Evolutionary conservation across 2,113 vertebrate genomes (phyloP).

Genomic region (Barbus barbus): DNA sequence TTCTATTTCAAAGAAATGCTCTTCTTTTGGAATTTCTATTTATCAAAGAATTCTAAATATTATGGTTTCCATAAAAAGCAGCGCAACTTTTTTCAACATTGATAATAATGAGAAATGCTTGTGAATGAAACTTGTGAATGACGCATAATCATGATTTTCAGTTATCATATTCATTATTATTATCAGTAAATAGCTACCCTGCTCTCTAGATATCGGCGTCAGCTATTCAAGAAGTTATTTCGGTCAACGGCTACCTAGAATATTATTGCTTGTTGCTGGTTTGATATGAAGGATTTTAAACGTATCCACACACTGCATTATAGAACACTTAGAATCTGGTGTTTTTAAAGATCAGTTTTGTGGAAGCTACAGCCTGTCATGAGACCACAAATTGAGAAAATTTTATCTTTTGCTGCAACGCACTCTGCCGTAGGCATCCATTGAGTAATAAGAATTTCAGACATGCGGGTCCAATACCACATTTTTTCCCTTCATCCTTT

Average conservation of each 20-base stretch:
- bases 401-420: not conserved
- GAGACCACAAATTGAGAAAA: not conserved
- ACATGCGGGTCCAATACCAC: not conserved
- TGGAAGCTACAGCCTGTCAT: not conserved
- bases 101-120: not conserved
- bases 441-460: not conserved
- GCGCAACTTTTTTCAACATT: not conserved
- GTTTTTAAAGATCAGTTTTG: not conserved
- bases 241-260: not conserved
- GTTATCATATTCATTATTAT: too few species aligned
- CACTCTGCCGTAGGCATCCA: not conserved
- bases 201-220: too few species aligned
- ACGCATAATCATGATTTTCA: too few species aligned
- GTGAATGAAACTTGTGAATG: too few species aligned
- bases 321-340: not conserved
- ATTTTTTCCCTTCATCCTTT: not conserved
- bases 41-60: too few species aligned
- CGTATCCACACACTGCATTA: not conserved
- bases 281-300: not conserved
- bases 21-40: too few species aligned
- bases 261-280: not conserved
- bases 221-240: too few species aligned
- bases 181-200: too few species aligned
- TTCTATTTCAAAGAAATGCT: too few species aligned
- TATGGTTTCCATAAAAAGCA: not conserved